Conservation (phyloP, 1,140 invertebrate species). For the Philopotamus ludificatus region DNA sequence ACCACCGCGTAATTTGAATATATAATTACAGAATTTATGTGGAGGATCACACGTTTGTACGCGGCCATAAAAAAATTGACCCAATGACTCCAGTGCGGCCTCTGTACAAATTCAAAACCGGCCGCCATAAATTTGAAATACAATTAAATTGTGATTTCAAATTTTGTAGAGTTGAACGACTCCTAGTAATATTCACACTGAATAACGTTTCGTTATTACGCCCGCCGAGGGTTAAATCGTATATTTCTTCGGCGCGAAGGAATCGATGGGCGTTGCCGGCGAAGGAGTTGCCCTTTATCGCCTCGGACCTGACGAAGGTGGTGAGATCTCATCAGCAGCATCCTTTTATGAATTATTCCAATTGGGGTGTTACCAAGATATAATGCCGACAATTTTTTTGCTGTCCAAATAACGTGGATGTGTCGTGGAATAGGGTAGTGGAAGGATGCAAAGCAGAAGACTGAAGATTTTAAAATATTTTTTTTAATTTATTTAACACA, state of each 20-base stretch:
- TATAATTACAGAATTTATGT: constrained; percentile 20
- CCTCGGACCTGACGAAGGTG: not conserved
- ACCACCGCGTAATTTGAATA: constrained; percentile 12
- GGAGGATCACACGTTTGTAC: constrained; percentile 1
- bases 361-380: not conserved
- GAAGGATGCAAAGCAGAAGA: no score
- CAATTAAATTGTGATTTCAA: no score
- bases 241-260: not conserved
- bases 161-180: no score
- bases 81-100: constrained; percentile 11
- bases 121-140: not conserved
- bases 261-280: not conserved
- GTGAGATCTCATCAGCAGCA: not conserved
- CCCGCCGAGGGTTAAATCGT: not conserved
- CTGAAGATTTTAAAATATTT: no score
- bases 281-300: not conserved
- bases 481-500: no score
- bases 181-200: no score
- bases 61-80: constrained; percentile 19
- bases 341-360: not conserved
- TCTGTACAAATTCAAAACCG: not conserved
- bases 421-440: no score
- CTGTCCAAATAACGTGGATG: no score
- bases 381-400: not conserved
- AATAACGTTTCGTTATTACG: no score